phyloP scores from a whole-genome alignment of 2,797 vertebrate genomes.

The Salarias fasciatus region DNA sequence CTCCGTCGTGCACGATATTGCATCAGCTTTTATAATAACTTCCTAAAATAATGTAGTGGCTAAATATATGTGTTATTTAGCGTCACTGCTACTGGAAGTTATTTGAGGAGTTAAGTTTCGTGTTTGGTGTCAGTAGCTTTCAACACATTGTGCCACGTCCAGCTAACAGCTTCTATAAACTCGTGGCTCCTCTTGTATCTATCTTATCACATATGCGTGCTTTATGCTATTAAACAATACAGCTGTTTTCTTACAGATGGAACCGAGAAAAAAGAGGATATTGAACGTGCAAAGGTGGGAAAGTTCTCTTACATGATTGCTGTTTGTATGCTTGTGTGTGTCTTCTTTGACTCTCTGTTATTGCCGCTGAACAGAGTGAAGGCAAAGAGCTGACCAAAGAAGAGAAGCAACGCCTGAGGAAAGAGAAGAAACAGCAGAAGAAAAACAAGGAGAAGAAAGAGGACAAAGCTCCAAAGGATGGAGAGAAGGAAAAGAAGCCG shows the following conservation, averaged over 20 bases:
- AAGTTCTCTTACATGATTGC: background rate
- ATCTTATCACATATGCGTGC: background rate
- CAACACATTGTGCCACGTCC: background rate
- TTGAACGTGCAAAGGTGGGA: constrained; percentile 73
- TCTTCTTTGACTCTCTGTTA: too few species aligned
- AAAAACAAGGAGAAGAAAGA: constrained; percentile 87
- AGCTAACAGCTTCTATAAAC: too few species aligned
- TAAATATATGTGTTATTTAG: background rate
- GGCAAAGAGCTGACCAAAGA: constrained; percentile 90
- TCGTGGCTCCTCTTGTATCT: background rate
- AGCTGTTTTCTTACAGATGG: constrained; percentile 69
- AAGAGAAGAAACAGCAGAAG: constrained; percentile 95
- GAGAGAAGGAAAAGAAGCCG: constrained; percentile 67
- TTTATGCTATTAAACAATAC: too few species aligned
- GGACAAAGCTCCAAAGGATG: constrained; percentile 77
- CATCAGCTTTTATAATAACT: constrained; percentile 55
- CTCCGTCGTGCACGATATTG: constrained; percentile 48
- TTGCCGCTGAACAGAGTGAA: constrained; percentile 65
- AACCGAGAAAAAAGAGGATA: constrained; percentile 34
- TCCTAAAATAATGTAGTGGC: background rate
- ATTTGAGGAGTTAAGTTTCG: background rate
- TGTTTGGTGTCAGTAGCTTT: constrained; percentile 3
- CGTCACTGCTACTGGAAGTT: background rate
- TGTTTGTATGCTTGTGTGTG: background rate
- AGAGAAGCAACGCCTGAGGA: constrained; percentile 93